Conservation (phyloP, 35 echinoderm and acorn worm species). For the Apostichopus parvimensis region DNA sequence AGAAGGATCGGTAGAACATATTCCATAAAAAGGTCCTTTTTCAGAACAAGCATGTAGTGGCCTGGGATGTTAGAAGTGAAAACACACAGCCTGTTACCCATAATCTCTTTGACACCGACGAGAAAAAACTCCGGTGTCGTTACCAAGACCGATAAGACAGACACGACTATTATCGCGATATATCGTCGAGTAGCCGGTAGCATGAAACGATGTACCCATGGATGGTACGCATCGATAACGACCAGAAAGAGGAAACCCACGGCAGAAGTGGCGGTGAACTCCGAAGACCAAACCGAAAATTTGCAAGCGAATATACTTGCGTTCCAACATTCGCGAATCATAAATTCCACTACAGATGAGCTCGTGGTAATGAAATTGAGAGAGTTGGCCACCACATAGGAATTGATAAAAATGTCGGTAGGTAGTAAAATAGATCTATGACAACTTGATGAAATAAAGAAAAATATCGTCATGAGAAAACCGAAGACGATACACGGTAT, state of each 20-base stretch:
- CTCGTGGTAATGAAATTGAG: background rate
- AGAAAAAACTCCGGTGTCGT: slow-evolving; percentile 15
- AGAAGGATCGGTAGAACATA: background rate
- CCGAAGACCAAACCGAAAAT: background rate
- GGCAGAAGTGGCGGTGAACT: slow-evolving; percentile 9
- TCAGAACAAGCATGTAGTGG: background rate
- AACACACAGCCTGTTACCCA: background rate
- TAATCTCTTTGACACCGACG: background rate
- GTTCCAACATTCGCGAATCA: slow-evolving; percentile 19
- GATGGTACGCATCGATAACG: background rate
- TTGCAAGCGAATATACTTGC: slow-evolving; percentile 5
- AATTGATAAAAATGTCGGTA: background rate
- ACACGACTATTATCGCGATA: background rate
- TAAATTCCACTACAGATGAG: background rate
- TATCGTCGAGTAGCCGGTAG: background rate
- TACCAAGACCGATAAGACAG: background rate
- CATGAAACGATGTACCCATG: background rate
- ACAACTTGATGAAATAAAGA: background rate
- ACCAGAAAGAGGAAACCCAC: background rate
- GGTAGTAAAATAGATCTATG: background rate
- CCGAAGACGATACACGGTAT: slow-evolving; percentile 26
- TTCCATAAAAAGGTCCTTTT: background rate
- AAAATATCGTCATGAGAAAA: background rate
- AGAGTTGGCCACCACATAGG: background rate
- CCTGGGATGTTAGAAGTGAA: background rate